Percentiles rank a stretch among this genome's conserved stretches.
These are phyloP conservation scores for Nothocercus nigrocapillus DNA, from an alignment of 2,113 vertebrate species.

Conservation along the genomic window DNA sequence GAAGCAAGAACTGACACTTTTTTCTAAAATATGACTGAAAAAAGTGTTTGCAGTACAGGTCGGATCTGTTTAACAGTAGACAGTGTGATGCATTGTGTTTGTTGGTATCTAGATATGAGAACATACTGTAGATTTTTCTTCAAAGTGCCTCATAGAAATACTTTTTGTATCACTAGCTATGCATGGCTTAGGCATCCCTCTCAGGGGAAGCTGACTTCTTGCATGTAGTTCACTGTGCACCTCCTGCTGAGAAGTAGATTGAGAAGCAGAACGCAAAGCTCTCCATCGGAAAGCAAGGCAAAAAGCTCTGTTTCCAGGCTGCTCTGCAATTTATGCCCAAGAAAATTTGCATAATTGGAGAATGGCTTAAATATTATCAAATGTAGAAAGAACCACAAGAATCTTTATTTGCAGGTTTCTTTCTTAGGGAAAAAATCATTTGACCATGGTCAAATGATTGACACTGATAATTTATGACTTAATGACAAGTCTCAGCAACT, in stretches of 20 bases:
- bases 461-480: background rate
- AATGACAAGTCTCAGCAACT: background rate
- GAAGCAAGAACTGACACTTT: background rate
- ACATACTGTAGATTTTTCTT: background rate
- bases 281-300: background rate
- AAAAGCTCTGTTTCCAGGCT: background rate
- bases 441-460: background rate
- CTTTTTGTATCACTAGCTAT: background rate
- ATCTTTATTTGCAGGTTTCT: background rate
- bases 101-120: rapidly evolving
- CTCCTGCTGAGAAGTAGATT: background rate
- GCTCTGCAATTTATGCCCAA: background rate
- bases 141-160: background rate
- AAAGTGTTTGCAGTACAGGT: background rate
- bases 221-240: background rate
- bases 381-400: background rate
- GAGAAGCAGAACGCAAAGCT: background rate
- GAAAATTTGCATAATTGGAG: background rate
- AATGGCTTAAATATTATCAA: background rate
- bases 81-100: rapidly evolving
- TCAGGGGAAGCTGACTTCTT: background rate
- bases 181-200: background rate
- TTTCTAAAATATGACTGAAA: background rate
- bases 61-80: background rate
- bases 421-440: background rate